phyloP scores from a whole-genome alignment of 2,888 invertebrate genomes.

The Drosophila mimetica region DNA sequence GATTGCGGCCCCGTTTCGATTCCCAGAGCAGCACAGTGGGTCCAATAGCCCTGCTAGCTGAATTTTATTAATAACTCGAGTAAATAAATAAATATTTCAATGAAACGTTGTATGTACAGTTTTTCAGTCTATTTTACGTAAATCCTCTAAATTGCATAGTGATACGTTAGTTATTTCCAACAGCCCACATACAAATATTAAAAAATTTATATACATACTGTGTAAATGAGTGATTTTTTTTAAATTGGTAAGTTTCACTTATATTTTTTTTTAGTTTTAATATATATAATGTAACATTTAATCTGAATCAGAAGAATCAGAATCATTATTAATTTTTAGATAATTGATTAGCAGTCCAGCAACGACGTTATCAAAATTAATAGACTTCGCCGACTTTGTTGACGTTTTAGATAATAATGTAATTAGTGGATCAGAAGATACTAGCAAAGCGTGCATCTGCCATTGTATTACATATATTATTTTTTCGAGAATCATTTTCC shows the following conservation, averaged over 20 bases:
- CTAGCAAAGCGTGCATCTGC: constrained; percentile 3
- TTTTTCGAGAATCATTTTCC: neutral
- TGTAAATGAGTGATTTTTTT: neutral
- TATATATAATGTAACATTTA: neutral
- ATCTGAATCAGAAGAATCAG: neutral
- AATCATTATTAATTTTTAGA: no score
- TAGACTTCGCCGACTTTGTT: constrained; percentile 1
- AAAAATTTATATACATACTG: neutral
- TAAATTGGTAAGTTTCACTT: neutral
- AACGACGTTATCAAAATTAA: neutral
- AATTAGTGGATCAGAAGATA: constrained; percentile 13
- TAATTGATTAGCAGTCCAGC: constrained; percentile 1
- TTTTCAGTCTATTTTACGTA: neutral
- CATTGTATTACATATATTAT: neutral
- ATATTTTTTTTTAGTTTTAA: neutral
- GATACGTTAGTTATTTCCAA: neutral
- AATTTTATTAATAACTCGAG: neutral
- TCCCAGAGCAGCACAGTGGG: neutral
- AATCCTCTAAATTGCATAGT: neutral
- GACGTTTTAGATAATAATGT: constrained; percentile 1
- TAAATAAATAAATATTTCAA: neutral
- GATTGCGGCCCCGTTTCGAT: no score
- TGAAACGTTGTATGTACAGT: neutral
- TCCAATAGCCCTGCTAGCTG: neutral
- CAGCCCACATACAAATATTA: neutral